A percentile compares a stretch with the other conserved stretches of the same genome.
Evolutionary conservation across 2,888 invertebrate species (phyloP).

Genomic region (Gari tellinella): DNA sequence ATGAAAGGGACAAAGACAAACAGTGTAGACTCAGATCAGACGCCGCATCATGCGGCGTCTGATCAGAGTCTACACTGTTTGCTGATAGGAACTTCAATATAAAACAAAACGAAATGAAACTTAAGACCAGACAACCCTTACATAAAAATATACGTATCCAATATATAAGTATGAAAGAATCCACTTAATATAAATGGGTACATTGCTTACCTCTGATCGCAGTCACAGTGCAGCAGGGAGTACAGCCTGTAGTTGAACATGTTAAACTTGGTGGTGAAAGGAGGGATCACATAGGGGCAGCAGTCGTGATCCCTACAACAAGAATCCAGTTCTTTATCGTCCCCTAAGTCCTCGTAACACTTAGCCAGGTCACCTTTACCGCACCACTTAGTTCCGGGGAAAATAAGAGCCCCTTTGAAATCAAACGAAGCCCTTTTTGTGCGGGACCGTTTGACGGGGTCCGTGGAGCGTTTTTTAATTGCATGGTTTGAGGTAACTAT

Average conservation of each 20-base stretch:
- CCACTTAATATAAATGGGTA: too few species aligned
- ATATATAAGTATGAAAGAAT: too few species aligned
- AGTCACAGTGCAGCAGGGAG: constrained; percentile 95
- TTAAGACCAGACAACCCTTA: too few species aligned
- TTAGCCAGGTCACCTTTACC: constrained; percentile 94
- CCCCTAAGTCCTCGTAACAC: constrained; percentile 93
- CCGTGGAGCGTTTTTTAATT: constrained; percentile 38
- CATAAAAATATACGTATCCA: too few species aligned
- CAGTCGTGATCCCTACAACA: constrained; percentile 96
- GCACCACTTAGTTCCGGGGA: constrained; percentile 97
- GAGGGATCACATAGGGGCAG: constrained; percentile 93
- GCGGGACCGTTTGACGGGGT: constrained; percentile 41
- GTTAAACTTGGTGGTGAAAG: constrained; percentile 93
- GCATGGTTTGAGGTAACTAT: too few species aligned
- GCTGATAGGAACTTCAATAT: too few species aligned
- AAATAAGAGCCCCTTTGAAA: constrained; percentile 87
- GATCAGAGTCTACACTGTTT: too few species aligned
- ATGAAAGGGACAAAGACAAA: too few species aligned
- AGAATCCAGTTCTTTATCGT: constrained; percentile 92
- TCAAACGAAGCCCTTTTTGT: constrained; percentile 49
- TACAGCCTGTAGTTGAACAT: constrained; percentile 95
- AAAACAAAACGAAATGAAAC: too few species aligned
- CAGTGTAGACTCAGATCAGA: too few species aligned
- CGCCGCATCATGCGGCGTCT: too few species aligned
- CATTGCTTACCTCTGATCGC: constrained; percentile 92